A percentile compares a stretch with the other conserved stretches of the same genome.
Conservation (phyloP, 2,113 vertebrate genomes). For the Nothobranchius furzeri region DNA sequence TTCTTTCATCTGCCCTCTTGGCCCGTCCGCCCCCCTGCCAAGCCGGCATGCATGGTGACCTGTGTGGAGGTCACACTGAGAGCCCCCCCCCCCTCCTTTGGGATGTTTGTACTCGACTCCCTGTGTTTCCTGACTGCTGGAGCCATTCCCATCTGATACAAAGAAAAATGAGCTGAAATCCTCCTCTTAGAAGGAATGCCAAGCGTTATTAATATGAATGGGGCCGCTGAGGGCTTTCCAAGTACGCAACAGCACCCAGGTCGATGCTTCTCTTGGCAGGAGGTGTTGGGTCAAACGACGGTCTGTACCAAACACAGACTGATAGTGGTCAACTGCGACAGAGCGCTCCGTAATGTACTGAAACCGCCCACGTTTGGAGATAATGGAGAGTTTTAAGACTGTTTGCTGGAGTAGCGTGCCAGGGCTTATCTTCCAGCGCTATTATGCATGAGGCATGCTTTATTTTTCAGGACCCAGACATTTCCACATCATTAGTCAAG, state of each 20-base stretch:
- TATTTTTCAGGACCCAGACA: slow-evolving; percentile 39
- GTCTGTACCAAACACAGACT: slow-evolving; percentile 24
- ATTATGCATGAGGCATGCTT: slow-evolving; percentile 42
- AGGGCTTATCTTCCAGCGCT: slow-evolving; percentile 51
- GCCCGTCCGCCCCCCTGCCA: background rate
- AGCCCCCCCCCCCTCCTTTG: slow-evolving; percentile 37
- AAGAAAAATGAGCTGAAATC: slow-evolving; percentile 59
- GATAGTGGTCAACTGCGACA: slow-evolving; percentile 23
- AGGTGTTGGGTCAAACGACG: slow-evolving; percentile 31
- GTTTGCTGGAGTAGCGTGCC: slow-evolving; percentile 38
- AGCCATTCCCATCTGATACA: slow-evolving; percentile 64
- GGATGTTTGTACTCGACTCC: slow-evolving; percentile 59
- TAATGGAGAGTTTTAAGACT: slow-evolving; percentile 52
- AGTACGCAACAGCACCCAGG: slow-evolving; percentile 42
- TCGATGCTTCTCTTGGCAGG: slow-evolving; percentile 48
- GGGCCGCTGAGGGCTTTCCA: slow-evolving; percentile 50
- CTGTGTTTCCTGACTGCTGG: slow-evolving; percentile 66
- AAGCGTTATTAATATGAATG: slow-evolving; percentile 63
- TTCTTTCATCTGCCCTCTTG: background rate
- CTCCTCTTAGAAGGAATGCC: slow-evolving; percentile 54
- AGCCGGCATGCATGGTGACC: slow-evolving; percentile 13
- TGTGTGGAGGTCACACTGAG: slow-evolving; percentile 46
- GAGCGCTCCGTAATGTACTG: slow-evolving; percentile 29
- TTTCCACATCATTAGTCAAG: slow-evolving; percentile 56
- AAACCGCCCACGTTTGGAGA: slow-evolving; percentile 48